Conservation (phyloP, 1,140 invertebrate species). For the Drosophila virilis region DNA sequence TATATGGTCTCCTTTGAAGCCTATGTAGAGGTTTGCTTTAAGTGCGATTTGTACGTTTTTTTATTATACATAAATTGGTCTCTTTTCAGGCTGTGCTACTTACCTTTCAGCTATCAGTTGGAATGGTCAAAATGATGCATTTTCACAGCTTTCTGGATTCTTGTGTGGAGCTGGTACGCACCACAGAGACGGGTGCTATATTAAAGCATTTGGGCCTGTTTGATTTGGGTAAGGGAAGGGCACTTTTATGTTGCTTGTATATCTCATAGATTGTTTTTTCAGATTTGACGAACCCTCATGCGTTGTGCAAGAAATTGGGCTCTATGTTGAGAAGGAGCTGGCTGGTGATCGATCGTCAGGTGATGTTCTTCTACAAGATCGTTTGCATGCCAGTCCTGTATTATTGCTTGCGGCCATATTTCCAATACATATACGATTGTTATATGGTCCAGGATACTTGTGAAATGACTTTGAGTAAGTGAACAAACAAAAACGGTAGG, state of each 20-base stretch:
- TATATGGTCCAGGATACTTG: slow-evolving; percentile 56
- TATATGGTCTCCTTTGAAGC: slow-evolving; percentile 64
- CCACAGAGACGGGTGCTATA: slow-evolving; percentile 49
- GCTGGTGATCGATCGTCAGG: slow-evolving; percentile 57
- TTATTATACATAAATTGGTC: neutral
- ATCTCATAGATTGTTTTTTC: neutral
- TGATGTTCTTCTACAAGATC: slow-evolving; percentile 72
- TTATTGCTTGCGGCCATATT: slow-evolving; percentile 60
- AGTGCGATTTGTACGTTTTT: neutral
- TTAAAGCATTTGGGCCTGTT: slow-evolving; percentile 54
- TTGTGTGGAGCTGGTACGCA: slow-evolving; percentile 37
- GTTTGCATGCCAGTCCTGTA: slow-evolving; percentile 69
- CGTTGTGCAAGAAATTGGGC: slow-evolving; percentile 30
- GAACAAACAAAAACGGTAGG: neutral
- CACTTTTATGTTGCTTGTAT: rapidly evolving
- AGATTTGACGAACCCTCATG: slow-evolving; percentile 45
- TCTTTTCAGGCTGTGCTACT: slow-evolving; percentile 52
- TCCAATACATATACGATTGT: slow-evolving; percentile 67
- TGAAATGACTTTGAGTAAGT: slow-evolving; percentile 67
- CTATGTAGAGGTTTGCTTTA: slow-evolving; percentile 58
- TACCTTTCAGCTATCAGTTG: slow-evolving; percentile 61
- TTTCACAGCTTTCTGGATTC: slow-evolving; percentile 43
- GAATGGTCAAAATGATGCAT: slow-evolving; percentile 64
- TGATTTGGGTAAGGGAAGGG: slow-evolving; percentile 51
- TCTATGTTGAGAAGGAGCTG: slow-evolving; percentile 51